Evolutionary conservation across 1,140 invertebrate species (phyloP), one percentile per base, ranked within the genome.

Genomic region (Drosophila tristis): DNA sequence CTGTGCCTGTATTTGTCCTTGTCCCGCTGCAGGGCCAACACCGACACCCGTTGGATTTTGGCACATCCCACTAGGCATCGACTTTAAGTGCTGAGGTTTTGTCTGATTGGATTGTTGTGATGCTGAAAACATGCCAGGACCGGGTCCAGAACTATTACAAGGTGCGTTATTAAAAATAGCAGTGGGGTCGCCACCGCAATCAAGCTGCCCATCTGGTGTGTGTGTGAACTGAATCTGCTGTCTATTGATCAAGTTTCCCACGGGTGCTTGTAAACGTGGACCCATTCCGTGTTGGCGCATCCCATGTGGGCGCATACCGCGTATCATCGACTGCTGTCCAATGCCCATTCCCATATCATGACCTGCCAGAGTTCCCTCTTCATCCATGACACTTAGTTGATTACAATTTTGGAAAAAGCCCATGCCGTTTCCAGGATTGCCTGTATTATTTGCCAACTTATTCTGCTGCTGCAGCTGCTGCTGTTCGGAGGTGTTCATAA

Each of bases 321-420:
- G 61, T 51, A 89, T 80, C 53, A 89, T 93, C 13, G 92, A 80
- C 8, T 90, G 77, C 55, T 91, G 79, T 5, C 82, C 90, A 75
- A 94, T 93, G 5, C 56, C 45, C 44, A 77, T 77, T 48, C 55
- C 53, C 93, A 95, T 94, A 29, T 93, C 93, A 48, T 93, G 93
- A 67, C 94, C 93, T 56, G 93, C 91, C 26, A 78, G 15, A 1
- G 63, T 60, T 6, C 66, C 70, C 2, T 91, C 86, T 25, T 91
- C 89, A 8, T 79, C 80, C 4, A 89, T 53, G 5, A 59, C 72
- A 44, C 90, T 85, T 78, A 93, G 92, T 56, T 92, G 92, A 47
- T 92, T 92, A 42, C 92, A 92, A 55, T 92, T 93, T 25, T 92
- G 92, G 35, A 92, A 93, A 73, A 93, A 93, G 54, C 91, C 91